Percentiles rank a stretch among this genome's conserved stretches.
phyloP scores from a whole-genome alignment of 2,797 vertebrate species.

The Silurus aristotelis region DNA sequence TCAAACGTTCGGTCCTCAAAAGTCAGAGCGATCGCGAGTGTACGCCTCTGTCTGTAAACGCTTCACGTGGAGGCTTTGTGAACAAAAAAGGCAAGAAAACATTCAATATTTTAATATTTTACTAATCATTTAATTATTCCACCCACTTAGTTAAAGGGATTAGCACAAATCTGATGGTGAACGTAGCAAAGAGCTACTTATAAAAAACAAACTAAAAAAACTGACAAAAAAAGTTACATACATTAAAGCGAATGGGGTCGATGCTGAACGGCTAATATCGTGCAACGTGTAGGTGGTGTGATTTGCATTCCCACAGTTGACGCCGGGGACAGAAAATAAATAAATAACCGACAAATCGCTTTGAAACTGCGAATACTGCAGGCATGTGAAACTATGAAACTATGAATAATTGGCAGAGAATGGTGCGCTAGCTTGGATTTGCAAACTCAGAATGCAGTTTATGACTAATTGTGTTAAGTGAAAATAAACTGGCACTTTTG shows the following conservation, averaged over 20 bases:
- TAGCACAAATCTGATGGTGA: conserved; percentile 60
- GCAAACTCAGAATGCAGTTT: conserved; percentile 77
- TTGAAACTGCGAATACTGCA: conserved; percentile 80
- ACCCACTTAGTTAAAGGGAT: conserved; percentile 75
- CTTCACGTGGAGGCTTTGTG: conserved; percentile 74
- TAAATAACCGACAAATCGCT: conserved; percentile 65
- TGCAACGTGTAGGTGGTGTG: conserved; percentile 79
- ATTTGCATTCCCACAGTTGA: conserved; percentile 77
- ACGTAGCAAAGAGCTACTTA: conserved; percentile 68
- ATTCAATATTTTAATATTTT: conserved; percentile 82
- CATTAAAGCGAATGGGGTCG: conserved; percentile 66
- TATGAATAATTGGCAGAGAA: conserved; percentile 81
- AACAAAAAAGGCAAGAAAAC: conserved; percentile 63
- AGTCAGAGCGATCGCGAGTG: conserved; percentile 68
- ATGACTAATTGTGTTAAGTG: conserved; percentile 84
- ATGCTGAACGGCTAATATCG: conserved; percentile 78
- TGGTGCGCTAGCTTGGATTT: conserved; percentile 71
- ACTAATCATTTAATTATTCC: conserved; percentile 83
- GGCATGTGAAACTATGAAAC: conserved; percentile 71
- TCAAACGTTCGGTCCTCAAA: conserved; percentile 37
- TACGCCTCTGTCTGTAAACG: conserved; percentile 65
- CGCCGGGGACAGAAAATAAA: not conserved
- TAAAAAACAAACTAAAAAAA: conserved; percentile 62
- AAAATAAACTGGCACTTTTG: conserved; percentile 83
- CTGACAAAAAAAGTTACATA: conserved; percentile 63